Conservation (phyloP, 2,888 invertebrate genomes). For the Heliconius ismenius region DNA sequence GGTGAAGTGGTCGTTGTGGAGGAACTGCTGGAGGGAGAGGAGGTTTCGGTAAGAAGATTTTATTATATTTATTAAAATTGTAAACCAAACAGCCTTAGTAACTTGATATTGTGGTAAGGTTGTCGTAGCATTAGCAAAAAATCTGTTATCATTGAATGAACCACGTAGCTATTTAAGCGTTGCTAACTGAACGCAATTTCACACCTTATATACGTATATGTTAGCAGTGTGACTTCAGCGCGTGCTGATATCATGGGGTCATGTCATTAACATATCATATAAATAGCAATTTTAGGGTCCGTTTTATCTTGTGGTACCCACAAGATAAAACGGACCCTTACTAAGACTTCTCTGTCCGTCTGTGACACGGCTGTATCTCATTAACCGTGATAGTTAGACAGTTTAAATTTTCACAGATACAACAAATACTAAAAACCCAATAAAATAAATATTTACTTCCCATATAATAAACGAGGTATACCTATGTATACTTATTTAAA, state of each 20-base stretch:
- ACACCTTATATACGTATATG: conserved; percentile 19
- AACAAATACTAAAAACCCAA: neutral
- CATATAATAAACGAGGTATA: too few relatives aligned
- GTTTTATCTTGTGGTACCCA: too few relatives aligned
- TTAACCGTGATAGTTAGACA: neutral
- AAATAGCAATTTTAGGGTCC: neutral
- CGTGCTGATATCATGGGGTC: conserved; percentile 25
- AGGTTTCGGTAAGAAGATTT: conserved; percentile 89
- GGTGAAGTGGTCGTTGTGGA: conserved; percentile 94
- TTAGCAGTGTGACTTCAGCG: conserved; percentile 2
- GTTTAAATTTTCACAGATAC: too few relatives aligned
- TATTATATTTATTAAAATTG: neutral
- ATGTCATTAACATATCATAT: conserved; percentile 13
- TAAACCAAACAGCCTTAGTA: too few relatives aligned
- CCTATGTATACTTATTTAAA: too few relatives aligned
- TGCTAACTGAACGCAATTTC: neutral
- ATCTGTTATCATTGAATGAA: neutral
- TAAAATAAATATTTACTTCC: too few relatives aligned
- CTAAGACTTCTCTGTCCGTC: too few relatives aligned
- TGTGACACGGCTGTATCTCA: too few relatives aligned
- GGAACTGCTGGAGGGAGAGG: conserved; percentile 94
- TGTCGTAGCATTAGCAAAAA: neutral
- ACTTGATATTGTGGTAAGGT: too few relatives aligned
- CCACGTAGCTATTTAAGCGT: neutral
- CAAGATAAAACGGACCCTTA: too few relatives aligned